Evolutionary conservation across 2,113 vertebrate species (phyloP).

Genomic region (Notiomystis cincta): DNA sequence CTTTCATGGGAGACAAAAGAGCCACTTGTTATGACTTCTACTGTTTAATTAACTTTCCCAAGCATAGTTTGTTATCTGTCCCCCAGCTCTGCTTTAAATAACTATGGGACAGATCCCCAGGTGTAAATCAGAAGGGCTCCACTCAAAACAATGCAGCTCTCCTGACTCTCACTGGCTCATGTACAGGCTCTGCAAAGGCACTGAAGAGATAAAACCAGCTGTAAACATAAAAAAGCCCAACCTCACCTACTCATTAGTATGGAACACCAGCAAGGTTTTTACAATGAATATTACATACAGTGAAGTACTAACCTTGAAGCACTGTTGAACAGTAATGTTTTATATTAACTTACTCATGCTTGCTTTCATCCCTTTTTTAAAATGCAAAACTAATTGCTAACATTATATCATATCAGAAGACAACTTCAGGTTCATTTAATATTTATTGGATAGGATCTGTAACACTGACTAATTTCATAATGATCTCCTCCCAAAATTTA

Average conservation of each 20-base stretch:
- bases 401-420: slow-evolving; percentile 40
- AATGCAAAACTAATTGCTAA: slow-evolving; percentile 58
- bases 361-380: slow-evolving; percentile 35
- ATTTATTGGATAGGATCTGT: slow-evolving; percentile 34
- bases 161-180: not conserved
- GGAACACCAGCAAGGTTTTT: slow-evolving; percentile 17
- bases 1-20: slow-evolving; percentile 33
- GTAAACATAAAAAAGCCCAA: not conserved
- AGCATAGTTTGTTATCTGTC: not conserved
- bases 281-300: slow-evolving; percentile 33
- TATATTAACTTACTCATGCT: slow-evolving; percentile 40
- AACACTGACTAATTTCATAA: slow-evolving; percentile 37
- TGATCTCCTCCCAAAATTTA: slow-evolving; percentile 18
- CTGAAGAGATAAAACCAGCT: not conserved
- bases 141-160: not conserved
- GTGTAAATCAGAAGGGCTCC: not conserved
- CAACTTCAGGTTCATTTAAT: slow-evolving; percentile 51
- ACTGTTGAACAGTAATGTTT: slow-evolving; percentile 19
- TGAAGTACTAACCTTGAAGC: slow-evolving; percentile 45
- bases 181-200: not conserved
- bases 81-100: slow-evolving; percentile 25
- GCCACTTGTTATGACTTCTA: slow-evolving; percentile 9
- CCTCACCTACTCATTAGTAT: slow-evolving; percentile 33
- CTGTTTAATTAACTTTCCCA: slow-evolving; percentile 56
- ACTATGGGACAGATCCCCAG: not conserved